Evolutionary conservation across 2,113 vertebrate genomes (phyloP), one percentile per base, ranked within the genome.

Genomic region (Macheiramphus alcinus): DNA sequence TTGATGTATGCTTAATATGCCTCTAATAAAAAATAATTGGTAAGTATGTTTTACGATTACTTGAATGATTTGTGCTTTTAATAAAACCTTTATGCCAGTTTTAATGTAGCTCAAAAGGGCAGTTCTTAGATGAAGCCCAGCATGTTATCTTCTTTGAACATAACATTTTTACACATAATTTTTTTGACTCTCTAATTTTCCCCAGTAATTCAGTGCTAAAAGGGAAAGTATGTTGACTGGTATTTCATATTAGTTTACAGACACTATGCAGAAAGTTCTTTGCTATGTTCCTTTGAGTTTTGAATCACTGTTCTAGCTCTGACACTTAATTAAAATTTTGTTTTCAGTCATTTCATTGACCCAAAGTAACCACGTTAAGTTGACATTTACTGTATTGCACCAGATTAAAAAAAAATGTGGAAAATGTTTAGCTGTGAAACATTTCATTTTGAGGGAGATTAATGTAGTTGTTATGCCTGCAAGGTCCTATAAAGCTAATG

Each of bases 401-500:
- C 65, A 80, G 56, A 85, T 70, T 23, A 65, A 88, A 88, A 61
- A 95, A n/a, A 95, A 40, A 65, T 42, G 53, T 52, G 42, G 29
- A 61, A 97, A 94, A 94, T 7, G 2, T 32, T 80, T 62, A 34
- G 71, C 79, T 93, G 61, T 94, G 83, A 94, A 97, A 94, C 55
- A 56, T 52, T 93, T 95, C 22, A 59, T 94, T 90, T 97, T 93
- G 56, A 72, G 89, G 67, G 42, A 97, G 72, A 93, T 94, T 85
- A 78, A 88, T 96, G 70, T 94, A 85, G 93, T 82, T 94, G 65
- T 89, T 92, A 83, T 95, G 68, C 91, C 94, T 96, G 92, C 67
- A 87, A 93, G 94, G 91, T 93, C 90, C 93, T 97, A 52, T 97
- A 94, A 97, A 97, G 71, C 48, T 88, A 76, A 89, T 83, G 55